Evolutionary conservation across 2,113 vertebrate species (phyloP).

Genomic region (Sapayoa aenigma): DNA sequence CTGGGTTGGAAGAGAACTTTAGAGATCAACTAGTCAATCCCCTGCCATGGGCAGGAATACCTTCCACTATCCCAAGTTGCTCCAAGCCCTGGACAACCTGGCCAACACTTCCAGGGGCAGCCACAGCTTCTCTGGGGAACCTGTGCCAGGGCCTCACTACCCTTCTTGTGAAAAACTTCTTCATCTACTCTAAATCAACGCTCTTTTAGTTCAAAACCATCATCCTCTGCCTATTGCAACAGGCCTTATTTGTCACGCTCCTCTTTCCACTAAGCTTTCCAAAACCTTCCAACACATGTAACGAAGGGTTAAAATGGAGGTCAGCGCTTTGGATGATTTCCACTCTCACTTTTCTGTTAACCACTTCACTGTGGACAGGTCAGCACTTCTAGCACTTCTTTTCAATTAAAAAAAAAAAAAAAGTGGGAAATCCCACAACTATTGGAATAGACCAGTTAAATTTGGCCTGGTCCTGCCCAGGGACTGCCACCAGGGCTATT

Average conservation of each 20-base stretch:
- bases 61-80: accelerated
- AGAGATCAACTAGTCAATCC: too few relatives aligned
- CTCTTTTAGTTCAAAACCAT: neutral
- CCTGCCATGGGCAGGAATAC: neutral
- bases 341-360: too few relatives aligned
- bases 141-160: neutral
- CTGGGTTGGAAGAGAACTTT: too few relatives aligned
- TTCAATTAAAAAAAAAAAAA: neutral
- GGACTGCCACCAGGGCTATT: neutral
- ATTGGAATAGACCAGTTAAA: neutral
- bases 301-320: too few relatives aligned
- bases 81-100: too few relatives aligned
- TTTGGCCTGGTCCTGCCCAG: neutral
- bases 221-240: neutral
- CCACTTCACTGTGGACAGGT: too few relatives aligned
- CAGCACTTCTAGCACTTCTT: neutral
- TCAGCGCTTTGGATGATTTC: too few relatives aligned
- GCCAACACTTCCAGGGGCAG: neutral
- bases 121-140: neutral
- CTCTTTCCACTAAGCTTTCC: too few relatives aligned
- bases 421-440: neutral
- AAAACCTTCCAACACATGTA: too few relatives aligned
- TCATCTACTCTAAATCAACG: neutral
- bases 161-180: neutral
- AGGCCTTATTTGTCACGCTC: neutral